A percentile compares a stretch with the other conserved stretches of the same genome.
These are phyloP conservation scores for Peromyscus nudipes DNA, from an alignment of 2,797 vertebrate genomes.

Conservation along the genomic window DNA sequence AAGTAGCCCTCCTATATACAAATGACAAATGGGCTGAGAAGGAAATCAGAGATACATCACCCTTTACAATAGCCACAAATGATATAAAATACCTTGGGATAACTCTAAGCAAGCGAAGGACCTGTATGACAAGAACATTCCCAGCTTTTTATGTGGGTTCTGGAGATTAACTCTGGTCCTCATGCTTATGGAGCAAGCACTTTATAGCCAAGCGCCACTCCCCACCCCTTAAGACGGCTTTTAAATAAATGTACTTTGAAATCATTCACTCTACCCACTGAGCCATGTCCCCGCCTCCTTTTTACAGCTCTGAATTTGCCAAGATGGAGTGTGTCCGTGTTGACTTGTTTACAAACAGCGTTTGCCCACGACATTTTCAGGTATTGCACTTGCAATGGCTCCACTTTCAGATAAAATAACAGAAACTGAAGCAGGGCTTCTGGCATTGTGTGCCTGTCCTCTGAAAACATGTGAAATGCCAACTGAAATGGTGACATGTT, in stretches of 20 bases:
- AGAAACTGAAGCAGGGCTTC: not conserved
- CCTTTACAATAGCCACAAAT: too few species aligned
- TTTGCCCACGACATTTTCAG: not conserved
- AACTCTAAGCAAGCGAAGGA: too few species aligned
- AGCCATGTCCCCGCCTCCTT: too few species aligned
- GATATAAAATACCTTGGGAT: too few species aligned
- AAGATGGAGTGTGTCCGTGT: not conserved
- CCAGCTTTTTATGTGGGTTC: not conserved
- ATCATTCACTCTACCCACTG: not conserved
- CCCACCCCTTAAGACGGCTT: not conserved
- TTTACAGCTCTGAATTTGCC: not conserved
- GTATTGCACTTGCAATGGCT: not conserved
- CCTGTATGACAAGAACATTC: not conserved
- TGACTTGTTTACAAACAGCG: not conserved
- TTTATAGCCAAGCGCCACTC: not conserved
- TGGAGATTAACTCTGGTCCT: not conserved
- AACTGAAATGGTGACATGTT: not conserved
- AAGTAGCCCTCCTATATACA: too few species aligned
- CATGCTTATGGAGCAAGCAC: not conserved
- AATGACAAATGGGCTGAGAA: too few species aligned
- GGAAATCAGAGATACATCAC: too few species aligned
- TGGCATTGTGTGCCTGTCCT: not conserved
- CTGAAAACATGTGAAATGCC: not conserved
- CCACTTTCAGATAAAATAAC: not conserved
- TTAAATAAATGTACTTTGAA: constrained; percentile 17